Percentiles rank a stretch among this genome's conserved stretches.
Conservation (phyloP, 2,888 invertebrate species). For the Drosophila neonasuta region DNA sequence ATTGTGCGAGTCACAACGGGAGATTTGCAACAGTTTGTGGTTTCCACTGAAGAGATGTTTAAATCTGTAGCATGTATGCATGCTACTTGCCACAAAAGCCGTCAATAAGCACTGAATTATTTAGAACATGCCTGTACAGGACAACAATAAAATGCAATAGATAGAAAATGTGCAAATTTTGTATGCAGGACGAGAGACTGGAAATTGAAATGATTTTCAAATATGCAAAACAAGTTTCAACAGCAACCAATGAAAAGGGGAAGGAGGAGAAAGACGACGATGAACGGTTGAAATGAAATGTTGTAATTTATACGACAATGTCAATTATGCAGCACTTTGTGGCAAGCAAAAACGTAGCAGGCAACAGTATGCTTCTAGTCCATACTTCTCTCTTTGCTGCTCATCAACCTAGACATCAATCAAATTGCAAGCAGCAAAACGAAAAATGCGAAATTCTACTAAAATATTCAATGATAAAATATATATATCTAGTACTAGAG, state of each 20-base stretch:
- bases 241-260: neutral
- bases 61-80: constrained; percentile 29
- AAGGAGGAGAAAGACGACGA: neutral
- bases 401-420: constrained; percentile 23
- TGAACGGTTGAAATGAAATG: constrained; percentile 27
- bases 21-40: constrained; percentile 24
- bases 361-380: neutral
- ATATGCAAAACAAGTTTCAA: constrained; percentile 26
- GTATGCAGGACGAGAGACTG: constrained; percentile 3
- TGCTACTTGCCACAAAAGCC: constrained; percentile 29
- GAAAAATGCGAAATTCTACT: constrained; percentile 4
- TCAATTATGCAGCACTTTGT: constrained; percentile 59
- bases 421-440: constrained; percentile 9
- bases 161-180: constrained; percentile 19
- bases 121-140: constrained; percentile 35
- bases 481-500: neutral
- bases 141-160: constrained; percentile 17
- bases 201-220: constrained; percentile 26
- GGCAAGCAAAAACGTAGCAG: constrained; percentile 13
- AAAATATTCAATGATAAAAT: constrained; percentile 42
- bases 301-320: constrained; percentile 48
- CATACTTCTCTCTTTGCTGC: neutral
- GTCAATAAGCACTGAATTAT: constrained; percentile 59
- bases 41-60: constrained; percentile 21
- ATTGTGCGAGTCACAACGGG: constrained; percentile 33